Evolutionary conservation across 1,140 invertebrate genomes (phyloP).

Genomic region (Drosophila leontia): DNA sequence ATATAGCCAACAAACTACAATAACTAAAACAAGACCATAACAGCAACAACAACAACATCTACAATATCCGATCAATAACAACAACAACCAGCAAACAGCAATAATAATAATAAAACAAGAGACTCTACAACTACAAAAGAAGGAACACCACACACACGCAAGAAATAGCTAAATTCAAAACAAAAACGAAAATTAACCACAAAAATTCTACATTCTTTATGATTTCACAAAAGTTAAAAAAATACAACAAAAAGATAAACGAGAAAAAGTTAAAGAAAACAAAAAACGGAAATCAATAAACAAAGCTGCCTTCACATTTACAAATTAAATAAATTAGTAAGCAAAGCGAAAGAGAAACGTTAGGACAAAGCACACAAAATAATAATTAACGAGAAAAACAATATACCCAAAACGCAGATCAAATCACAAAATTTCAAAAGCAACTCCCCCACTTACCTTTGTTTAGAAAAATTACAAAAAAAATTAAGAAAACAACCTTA

Average conservation of each 20-base stretch:
- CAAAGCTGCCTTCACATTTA: slow-evolving; percentile 85
- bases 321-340: slow-evolving; percentile 84
- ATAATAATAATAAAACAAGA: slow-evolving; percentile 62
- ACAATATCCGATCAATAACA: slow-evolving; percentile 76
- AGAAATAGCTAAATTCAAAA: slow-evolving; percentile 69
- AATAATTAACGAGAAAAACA: slow-evolving; percentile 61
- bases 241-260: slow-evolving; percentile 70
- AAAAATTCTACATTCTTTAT: slow-evolving; percentile 45
- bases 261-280: slow-evolving; percentile 62
- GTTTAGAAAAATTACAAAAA: slow-evolving; percentile 10
- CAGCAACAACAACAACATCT: slow-evolving; percentile 66
- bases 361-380: slow-evolving; percentile 82
- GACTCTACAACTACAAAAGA: slow-evolving; percentile 48
- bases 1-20: slow-evolving; percentile 64
- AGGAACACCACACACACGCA: slow-evolving; percentile 56
- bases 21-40: slow-evolving; percentile 55
- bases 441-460: slow-evolving; percentile 9
- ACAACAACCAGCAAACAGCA: slow-evolving; percentile 59
- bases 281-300: slow-evolving; percentile 85
- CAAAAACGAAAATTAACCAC: slow-evolving; percentile 38
- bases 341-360: slow-evolving; percentile 65
- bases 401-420: slow-evolving; percentile 53
- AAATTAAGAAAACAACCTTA: slow-evolving; percentile 12
- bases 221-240: slow-evolving; percentile 61
- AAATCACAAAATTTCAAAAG: slow-evolving; percentile 28